Percentiles rank a stretch among this genome's conserved stretches.
These are phyloP conservation scores for Cryptoblepharus egeriae DNA, from an alignment of 2,797 vertebrate species.

Conservation along the genomic window DNA sequence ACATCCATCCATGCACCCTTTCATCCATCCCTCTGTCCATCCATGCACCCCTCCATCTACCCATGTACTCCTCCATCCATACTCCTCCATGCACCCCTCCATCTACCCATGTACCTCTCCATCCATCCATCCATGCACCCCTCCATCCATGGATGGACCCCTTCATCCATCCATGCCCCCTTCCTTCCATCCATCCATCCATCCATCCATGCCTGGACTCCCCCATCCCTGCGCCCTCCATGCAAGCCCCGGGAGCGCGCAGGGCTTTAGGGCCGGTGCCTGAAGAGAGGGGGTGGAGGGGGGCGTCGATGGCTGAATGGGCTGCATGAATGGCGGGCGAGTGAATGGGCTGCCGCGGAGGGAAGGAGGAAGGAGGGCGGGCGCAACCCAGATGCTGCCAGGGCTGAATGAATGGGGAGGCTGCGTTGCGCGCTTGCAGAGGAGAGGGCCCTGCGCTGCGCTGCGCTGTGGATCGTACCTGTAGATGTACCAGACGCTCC, in stretches of 20 bases:
- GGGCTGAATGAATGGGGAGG: neutral
- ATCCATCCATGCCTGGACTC: neutral
- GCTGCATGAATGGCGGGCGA: constrained; percentile 41
- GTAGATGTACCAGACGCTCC: constrained; percentile 97
- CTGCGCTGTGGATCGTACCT: constrained; percentile 76
- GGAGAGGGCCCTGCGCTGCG: neutral
- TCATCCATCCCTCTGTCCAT: neutral
- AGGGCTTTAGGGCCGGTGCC: constrained; percentile 38
- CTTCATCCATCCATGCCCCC: no score
- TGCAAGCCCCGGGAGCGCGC: constrained; percentile 50
- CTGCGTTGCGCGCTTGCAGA: no score
- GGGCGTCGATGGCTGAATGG: neutral
- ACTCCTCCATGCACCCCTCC: no score
- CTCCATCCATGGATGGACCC: no score
- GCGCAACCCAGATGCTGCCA: no score
- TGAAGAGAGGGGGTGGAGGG: constrained; percentile 12
- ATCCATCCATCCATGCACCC: constrained; percentile 1
- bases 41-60: no score
- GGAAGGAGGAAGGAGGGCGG: constrained; percentile 14
- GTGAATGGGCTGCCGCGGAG: constrained; percentile 36
- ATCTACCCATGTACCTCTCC: no score
- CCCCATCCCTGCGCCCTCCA: no score
- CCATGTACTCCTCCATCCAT: no score
- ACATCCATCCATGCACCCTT: no score
- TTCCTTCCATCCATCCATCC: neutral